Evolutionary conservation across 1,140 invertebrate genomes (phyloP).

Genomic region (Drosophila nigromelanica): DNA sequence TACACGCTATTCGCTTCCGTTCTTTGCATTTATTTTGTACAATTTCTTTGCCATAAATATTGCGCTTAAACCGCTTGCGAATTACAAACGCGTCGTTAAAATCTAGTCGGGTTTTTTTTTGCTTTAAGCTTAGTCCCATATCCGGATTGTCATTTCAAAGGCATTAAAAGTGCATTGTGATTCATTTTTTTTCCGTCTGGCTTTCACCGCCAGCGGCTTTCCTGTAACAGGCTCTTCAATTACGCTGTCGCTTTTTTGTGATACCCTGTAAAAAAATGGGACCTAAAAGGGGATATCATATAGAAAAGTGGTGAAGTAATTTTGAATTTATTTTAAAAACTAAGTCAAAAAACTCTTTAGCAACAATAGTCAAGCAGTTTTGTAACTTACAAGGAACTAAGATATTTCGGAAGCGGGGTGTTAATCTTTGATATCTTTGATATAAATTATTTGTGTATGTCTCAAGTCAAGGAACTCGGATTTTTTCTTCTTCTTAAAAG

Average conservation of each 20-base stretch:
- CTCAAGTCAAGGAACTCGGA: too few relatives aligned
- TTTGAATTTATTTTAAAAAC: too few relatives aligned
- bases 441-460: too few relatives aligned
- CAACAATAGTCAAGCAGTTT: too few relatives aligned
- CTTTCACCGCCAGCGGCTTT: slow-evolving; percentile 7
- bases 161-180: neutral
- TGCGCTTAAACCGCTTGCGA: neutral
- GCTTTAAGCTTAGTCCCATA: neutral
- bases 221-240: neutral
- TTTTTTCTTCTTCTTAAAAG: too few relatives aligned
- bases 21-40: neutral
- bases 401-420: too few relatives aligned
- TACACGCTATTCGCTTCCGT: too few relatives aligned
- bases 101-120: neutral
- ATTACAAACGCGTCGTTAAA: slow-evolving; percentile 1
- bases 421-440: too few relatives aligned
- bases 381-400: too few relatives aligned
- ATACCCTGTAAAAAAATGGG: neutral
- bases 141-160: slow-evolving; percentile 1
- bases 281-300: too few relatives aligned
- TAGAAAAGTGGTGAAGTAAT: too few relatives aligned
- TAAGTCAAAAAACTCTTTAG: too few relatives aligned
- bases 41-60: neutral
- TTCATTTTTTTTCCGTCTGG: neutral
- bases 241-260: neutral